Base-by-base conservation (phyloP, 1,140 invertebrate genomes). In the Drosophila navojoa region DNA sequence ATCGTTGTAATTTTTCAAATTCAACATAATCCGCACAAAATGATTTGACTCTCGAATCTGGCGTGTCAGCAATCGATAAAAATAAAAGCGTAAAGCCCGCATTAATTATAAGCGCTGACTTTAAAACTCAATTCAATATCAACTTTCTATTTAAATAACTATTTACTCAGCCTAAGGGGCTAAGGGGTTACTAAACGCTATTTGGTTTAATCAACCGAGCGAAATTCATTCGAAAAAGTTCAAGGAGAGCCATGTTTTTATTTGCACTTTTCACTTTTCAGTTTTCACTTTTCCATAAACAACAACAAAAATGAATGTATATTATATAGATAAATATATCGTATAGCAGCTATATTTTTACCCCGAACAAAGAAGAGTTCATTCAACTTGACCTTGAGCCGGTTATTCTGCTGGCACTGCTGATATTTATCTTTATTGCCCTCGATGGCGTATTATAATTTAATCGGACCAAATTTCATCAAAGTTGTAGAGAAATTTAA, bases 321-420 rank as follows among this genome's bases (percentile, higher is more conserved):
- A 45, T 32, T 59, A 16, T 59, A 45, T 42, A 59, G n/a, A 59
- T 59, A 42, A 42, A 22, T 42, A 42, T 25, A 25, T 54, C 11
- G 25, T 42, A 40, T 42, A 19, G 27, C n/a, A 40, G 35, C 35
- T 19, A 69, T 29, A 13, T 35, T 15, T 47, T 47, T 22, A 32
- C 42, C 19, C 5, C 15, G 16, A 38, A 52, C 60, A 62, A 62
- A 62, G 47, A 29, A 62, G 60, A 53, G 77, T 64, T 71, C 59
- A 76, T 62, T 79, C 45, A 66, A 63, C 77, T 58, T 61, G 62
- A 76, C 72, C 77, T 80, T 80, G 58, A 57, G 49, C 19, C 22
- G 15, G 1, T 49, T 22, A 5, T 27, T 47, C 49, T 38, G 58
- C 27, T 4, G 50, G n/a, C 50, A 53, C 27, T 38, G 32, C 42